Percentiles rank a stretch among this genome's conserved stretches.
Conservation (phyloP, 2,113 vertebrate genomes). For the Puffinus mauretanicus region DNA sequence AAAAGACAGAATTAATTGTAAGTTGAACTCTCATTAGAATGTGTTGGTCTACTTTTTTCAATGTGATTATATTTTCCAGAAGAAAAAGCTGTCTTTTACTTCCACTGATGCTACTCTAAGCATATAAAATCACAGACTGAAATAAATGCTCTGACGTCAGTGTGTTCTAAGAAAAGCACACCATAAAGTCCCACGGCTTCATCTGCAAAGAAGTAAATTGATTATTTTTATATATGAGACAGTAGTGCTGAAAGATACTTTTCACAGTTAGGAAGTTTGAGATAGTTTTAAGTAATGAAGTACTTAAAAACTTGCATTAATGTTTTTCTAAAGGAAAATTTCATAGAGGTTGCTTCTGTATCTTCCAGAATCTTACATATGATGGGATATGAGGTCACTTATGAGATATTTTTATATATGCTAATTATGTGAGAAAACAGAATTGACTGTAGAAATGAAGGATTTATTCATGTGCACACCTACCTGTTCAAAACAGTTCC, state of each 20-base stretch:
- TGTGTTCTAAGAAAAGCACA: neutral
- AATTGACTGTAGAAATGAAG: neutral
- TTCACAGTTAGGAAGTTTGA: neutral
- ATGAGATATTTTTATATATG: neutral
- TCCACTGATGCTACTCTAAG: neutral
- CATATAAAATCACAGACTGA: neutral
- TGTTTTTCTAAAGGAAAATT: neutral
- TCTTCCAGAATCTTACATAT: neutral
- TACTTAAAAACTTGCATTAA: neutral
- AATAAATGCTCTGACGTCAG: neutral
- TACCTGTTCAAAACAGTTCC: neutral
- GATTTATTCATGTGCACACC: neutral
- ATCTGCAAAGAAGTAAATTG: neutral
- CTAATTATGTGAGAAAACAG: neutral
- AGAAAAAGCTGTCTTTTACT: neutral
- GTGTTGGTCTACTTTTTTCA: neutral
- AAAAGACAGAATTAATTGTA: neutral
- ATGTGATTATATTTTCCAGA: neutral
- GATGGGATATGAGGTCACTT: neutral
- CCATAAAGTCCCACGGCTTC: neutral
- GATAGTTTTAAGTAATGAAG: neutral
- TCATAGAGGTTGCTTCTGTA: neutral
- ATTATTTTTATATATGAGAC: neutral
- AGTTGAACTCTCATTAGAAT: neutral
- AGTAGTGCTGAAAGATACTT: neutral